Base-by-base conservation (phyloP, 2,797 vertebrate species). In the Liparis tanakae region DNA sequence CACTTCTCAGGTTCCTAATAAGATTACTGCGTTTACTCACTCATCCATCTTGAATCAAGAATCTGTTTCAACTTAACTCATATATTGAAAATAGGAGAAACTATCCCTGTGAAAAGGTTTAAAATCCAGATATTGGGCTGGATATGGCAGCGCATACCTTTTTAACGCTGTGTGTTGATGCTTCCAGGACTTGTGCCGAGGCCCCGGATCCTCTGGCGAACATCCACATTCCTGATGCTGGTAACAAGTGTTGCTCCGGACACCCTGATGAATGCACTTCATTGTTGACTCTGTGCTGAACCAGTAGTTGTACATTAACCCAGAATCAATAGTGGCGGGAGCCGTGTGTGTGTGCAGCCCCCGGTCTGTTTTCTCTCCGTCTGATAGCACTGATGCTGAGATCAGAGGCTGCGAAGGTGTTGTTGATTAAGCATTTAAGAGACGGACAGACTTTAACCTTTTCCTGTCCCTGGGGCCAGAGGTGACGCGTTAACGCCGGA, bases 281-380 rank as follows among this genome's bases (percentile, higher is more conserved):
- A 86, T 46, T 90, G 88, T 91, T 90, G 83, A 89, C 78, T 71
- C 72, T 67, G 78, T 18, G 75, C 74, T 78, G 43, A 82, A 69
- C 22, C 81, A 46, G 65, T 37, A 36, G 86, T 88, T 81, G 68
- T 41, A 77, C 79, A 89, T 92, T 92, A 89, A 89, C 90, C 70
- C 59, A 50, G 81, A 81, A 89, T 87, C 89, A 76, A 90, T 90
- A 85, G 48, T 57, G 70, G 57, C 46, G 17, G 84, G 76, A 82
- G 82, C 73, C 80, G 72, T 76, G 69, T 64, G 69, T 55, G 53
- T 33, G 53, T 30, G 13, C 25, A 12, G 50, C 50, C 51, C 65
- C 30, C 72, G 60, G 60, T 67, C 18, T 79, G 73, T 75, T 78
- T 72, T 76, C 30, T 72, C 44, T 78, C 61, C 33, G 64, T 75